phyloP scores from a whole-genome alignment of 2,888 invertebrate genomes.

The Luperina nickerlii region DNA sequence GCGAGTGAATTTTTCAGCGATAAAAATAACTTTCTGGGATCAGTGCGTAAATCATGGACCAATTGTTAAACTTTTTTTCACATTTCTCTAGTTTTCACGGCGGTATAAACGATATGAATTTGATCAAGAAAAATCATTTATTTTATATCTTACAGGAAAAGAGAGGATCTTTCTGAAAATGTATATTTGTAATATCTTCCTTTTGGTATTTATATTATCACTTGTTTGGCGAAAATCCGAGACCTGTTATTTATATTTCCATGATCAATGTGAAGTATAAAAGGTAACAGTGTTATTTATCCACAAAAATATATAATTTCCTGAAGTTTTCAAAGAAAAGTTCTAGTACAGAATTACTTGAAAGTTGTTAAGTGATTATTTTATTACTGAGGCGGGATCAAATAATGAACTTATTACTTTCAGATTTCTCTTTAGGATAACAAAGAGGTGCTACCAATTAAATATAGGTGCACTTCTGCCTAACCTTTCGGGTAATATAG shows the following conservation, averaged over 20 bases:
- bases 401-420: background rate
- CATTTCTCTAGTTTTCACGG: conserved; percentile 13
- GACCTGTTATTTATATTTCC: background rate
- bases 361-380: background rate
- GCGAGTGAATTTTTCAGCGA: conserved; percentile 58
- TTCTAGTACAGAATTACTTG: background rate
- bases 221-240: background rate
- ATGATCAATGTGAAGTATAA: background rate
- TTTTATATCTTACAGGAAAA: background rate
- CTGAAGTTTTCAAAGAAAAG: background rate
- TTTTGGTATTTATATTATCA: background rate
- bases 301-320: background rate
- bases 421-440: background rate
- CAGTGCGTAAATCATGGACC: conserved; percentile 57
- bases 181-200: conserved; percentile 2
- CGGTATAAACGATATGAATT: conserved; percentile 5
- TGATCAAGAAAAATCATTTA: background rate
- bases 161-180: background rate
- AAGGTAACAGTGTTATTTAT: background rate
- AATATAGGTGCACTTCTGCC: background rate
- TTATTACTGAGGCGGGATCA: background rate
- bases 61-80: conserved; percentile 52
- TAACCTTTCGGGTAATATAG: background rate
- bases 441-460: background rate
- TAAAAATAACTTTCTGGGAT: conserved; percentile 58